Evolutionary conservation across 2,888 invertebrate genomes (phyloP), one percentile per base, ranked within the genome.

Genomic region (Pimpla rufipes): DNA sequence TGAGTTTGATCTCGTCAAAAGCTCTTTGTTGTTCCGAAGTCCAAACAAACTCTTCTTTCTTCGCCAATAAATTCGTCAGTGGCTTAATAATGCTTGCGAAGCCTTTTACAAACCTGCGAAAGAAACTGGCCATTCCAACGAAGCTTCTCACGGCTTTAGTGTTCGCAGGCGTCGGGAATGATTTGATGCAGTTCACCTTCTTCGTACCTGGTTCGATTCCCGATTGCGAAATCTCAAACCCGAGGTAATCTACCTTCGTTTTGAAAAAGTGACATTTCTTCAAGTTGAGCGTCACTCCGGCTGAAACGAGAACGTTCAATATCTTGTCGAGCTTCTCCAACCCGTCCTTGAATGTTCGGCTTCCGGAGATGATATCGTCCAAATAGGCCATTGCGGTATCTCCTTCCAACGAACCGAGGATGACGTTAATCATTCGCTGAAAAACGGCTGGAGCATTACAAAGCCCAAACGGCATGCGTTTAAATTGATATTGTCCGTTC

Each of bases 391-490:
- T 23, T 1, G 10, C 55, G 11, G 23, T 23, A n/a, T 57, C 57
- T n/a, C 11, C 88, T 84, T 57, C 29, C n/a, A 57, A 55, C 23
- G 47, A 29, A 8, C 64, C 62, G 1, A 90, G 68, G 2, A 90
- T 84, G 13, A 86, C 75, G 62, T 90, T 89, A 70, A 93, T 91
- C 80, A 90, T 86, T 35, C 89, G 78, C 70, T 93, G 91, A 79
- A 92, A 93, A 0, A 90, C 89, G 0, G 90, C 86, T 59, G 83
- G 55, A 81, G 64, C 55, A 83, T 83, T 68, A 88, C 89, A 8
- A 59, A 10, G 13, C 81, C 29, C 16, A 73, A 93, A 93, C 0
- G 91, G 91, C 91, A 93, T 90, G 0, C 89, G 76, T n/a, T 89
- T 88, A 66, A 88, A 91, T 79, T 92, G 89, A 62, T 86, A 93